A percentile compares a stretch with the other conserved stretches of the same genome.
Evolutionary conservation across 2,797 vertebrate species (phyloP).

Genomic region (Schizopygopsis pylzovi): DNA sequence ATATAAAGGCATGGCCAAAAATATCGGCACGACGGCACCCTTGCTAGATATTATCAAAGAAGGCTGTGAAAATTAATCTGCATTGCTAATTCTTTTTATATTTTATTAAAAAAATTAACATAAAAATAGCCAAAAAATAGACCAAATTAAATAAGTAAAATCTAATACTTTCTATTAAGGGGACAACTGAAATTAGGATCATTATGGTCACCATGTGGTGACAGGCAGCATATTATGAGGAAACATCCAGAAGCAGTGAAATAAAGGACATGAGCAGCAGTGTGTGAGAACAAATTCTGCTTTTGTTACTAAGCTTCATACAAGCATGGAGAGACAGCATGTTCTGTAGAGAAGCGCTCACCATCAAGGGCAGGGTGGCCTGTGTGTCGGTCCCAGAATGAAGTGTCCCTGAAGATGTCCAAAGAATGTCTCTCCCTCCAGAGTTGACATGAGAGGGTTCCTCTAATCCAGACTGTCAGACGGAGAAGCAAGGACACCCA

Average conservation of each 20-base stretch:
- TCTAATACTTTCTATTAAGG: neutral
- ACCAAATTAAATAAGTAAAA: neutral
- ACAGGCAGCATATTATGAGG: neutral
- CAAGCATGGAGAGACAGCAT: constrained; percentile 11
- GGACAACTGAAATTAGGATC: neutral
- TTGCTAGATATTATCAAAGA: too few relatives aligned
- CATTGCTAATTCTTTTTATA: too few relatives aligned
- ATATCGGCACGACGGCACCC: too few relatives aligned
- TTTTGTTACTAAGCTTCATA: constrained; percentile 23
- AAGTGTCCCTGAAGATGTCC: constrained; percentile 40
- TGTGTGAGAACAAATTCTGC: constrained; percentile 24
- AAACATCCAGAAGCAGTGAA: neutral
- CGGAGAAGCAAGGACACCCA: constrained; percentile 45
- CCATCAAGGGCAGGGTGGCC: constrained; percentile 22
- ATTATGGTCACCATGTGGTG: neutral
- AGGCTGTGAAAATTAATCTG: too few relatives aligned
- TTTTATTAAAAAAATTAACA: too few relatives aligned
- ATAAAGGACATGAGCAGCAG: constrained; percentile 11
- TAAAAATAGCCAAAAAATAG: neutral
- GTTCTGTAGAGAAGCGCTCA: neutral
- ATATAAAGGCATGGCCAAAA: too few relatives aligned
- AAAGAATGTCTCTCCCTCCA: constrained; percentile 31
- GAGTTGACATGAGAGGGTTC: constrained; percentile 44
- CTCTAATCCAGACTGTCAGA: constrained; percentile 39
- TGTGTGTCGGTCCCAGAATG: constrained; percentile 27